Base-by-base conservation (phyloP, 37 sponge, comb jelly and placozoan species). In the Ephydatia muelleri region DNA sequence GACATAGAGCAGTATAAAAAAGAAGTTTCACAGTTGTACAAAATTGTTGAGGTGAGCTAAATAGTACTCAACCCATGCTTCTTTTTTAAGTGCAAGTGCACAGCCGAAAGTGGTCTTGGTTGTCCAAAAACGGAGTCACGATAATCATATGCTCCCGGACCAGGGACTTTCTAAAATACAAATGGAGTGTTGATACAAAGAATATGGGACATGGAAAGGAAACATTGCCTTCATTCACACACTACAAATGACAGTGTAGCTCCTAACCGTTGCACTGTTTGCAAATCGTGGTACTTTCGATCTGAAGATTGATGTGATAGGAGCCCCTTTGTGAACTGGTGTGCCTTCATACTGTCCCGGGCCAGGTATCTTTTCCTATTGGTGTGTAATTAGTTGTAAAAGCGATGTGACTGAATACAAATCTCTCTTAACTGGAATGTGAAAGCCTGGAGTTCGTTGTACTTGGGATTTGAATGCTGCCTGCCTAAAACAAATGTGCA, bases 241-340 rank as follows among this genome's bases (percentile, higher is more conserved):
- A 22, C 29, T 40, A 25, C 28, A 30, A 77, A 43, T 38, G 14
- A 77, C 29, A 23, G 29, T 73, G 4, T 1, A 57, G 12, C 0
- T 8, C 74, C 77, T 83, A 67, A 91, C 92, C 65, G 73, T 79
- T 26, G 69, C 34, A 47, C 77, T 36, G 32, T 66, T 31, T 12
- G 75, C 64, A 65, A 95, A 95, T 36, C 95, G 70, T 66, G 95
- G 88, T 11, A 90, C 93, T 76, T 82, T 86, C 2, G 95, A 95
- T 43, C 81, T 83, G 75, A 95, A 95, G 71, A 67, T 71, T 11
- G 95, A 92, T n/a, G 88, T 76, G 5, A 87, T 67, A 14, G 77
- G 69, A 25, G 85, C 48, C 12, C 77, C 26, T 57, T 32, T 76
- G 25, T 75, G 67, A n/a, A 22, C 65, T 38, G 68, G 47, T 3